Percentiles rank a stretch among this genome's conserved stretches.
Evolutionary conservation across 2,888 invertebrate genomes (phyloP).

Genomic region (Spodoptera picta): DNA sequence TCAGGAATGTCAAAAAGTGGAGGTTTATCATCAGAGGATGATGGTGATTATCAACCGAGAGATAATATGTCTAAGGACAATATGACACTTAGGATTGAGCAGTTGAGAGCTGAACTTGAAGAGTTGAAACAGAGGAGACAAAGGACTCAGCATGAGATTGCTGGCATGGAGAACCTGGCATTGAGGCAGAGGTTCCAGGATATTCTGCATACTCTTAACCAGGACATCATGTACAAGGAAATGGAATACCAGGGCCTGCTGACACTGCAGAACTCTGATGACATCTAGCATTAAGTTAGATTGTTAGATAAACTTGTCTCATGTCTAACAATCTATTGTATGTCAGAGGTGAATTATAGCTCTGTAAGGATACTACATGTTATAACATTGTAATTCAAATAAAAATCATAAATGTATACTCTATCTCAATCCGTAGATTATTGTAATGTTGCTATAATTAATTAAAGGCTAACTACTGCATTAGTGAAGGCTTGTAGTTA

Average conservation of each 20-base stretch:
- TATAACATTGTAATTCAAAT: too few relatives aligned
- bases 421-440: too few relatives aligned
- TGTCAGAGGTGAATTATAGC: not conserved
- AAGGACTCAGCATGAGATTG: slow-evolving; percentile 94
- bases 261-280: slow-evolving; percentile 80
- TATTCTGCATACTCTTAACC: slow-evolving; percentile 93
- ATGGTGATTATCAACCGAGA: slow-evolving; percentile 70
- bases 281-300: slow-evolving; percentile 66
- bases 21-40: slow-evolving; percentile 75
- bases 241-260: slow-evolving; percentile 89
- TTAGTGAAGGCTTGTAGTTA: too few relatives aligned
- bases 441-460: too few relatives aligned
- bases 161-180: slow-evolving; percentile 95
- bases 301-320: slow-evolving; percentile 29
- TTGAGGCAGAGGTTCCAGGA: slow-evolving; percentile 94
- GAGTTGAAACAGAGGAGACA: slow-evolving; percentile 92
- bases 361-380: not conserved
- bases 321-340: slow-evolving; percentile 35
- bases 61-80: slow-evolving; percentile 81
- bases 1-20: slow-evolving; percentile 64
- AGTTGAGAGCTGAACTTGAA: slow-evolving; percentile 92
- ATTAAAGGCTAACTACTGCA: too few relatives aligned
- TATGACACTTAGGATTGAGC: slow-evolving; percentile 90
- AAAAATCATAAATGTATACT: too few relatives aligned
- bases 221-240: slow-evolving; percentile 94